Evolutionary conservation across 2,888 invertebrate species (phyloP), one percentile per base, ranked within the genome.

Genomic region (Ptychoptera albimana): DNA sequence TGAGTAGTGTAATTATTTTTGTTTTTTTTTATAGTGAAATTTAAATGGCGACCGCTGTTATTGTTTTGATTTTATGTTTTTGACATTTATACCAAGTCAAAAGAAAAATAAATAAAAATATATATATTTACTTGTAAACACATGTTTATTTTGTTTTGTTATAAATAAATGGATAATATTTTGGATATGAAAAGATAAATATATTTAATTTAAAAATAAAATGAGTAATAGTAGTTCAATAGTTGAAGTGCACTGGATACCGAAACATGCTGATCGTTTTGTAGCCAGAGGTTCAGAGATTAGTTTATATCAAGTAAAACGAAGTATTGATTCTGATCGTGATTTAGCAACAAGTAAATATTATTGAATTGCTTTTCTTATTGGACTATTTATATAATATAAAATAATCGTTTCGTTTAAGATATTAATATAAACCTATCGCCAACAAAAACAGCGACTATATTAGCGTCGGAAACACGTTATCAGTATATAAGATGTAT

Each of bases 221-320:
- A 46, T 35, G 11, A 53, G 49, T 49, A 80, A 74, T 71, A 69
- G 66, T 53, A 71, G 73, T 45, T 69, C 72, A 41, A 74, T 80
- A 63, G 69, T 83, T 50, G 89, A 92, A 57, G 75, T 91, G 32
- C 76, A 82, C 57, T 93, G 92, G 92, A 86, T 89, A 30, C 89
- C 89, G 1, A 74, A 79, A 45, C 71, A 74, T 51, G 66, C 69
- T 2, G 77, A 91, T 56, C 85, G 84, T 59, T 92, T 92, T 59
- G 77, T 92, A 50, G 81, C 88, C 42, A 91, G 89, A 84, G 87
- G 89, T 37, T 81, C 88, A 44, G 89, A 92, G 58, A 81, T 94
- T 58, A 82, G 77, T 62, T 68, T 93, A 42, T 92, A 91, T 60
- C 85, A 89, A 70, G 76, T 84, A 16, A 70, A 72, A 50, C 68